Evolutionary conservation across 2,888 invertebrate species (phyloP).

Genomic region (Yponomeuta malinellus): DNA sequence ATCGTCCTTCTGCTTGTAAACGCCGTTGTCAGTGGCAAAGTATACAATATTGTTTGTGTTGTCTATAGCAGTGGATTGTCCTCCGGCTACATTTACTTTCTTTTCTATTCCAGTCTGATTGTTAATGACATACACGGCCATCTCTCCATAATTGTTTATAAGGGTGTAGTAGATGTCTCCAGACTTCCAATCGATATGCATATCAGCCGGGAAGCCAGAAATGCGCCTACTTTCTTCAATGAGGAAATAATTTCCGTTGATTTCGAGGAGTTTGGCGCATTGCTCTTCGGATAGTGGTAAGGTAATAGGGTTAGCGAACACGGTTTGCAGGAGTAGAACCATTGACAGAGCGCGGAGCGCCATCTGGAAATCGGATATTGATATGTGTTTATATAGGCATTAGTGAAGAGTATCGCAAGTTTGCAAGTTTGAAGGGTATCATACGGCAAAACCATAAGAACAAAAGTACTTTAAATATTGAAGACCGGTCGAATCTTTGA

Average conservation of each 20-base stretch:
- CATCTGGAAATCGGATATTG: too few species aligned
- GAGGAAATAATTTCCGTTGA: slow-evolving; percentile 52
- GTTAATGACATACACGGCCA: slow-evolving; percentile 50
- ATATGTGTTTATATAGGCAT: too few species aligned
- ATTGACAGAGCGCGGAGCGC: too few species aligned
- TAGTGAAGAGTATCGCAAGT: too few species aligned
- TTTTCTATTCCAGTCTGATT: slow-evolving; percentile 44
- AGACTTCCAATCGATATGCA: slow-evolving; percentile 61
- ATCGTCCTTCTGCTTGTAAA: slow-evolving; percentile 62
- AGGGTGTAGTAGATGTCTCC: slow-evolving; percentile 56
- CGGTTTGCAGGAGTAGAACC: too few species aligned
- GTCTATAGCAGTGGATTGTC: slow-evolving; percentile 63
- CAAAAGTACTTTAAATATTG: too few species aligned
- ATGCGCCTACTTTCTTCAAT: slow-evolving; percentile 41
- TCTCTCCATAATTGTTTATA: slow-evolving; percentile 55
- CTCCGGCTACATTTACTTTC: slow-evolving; percentile 54
- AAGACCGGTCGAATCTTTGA: too few species aligned
- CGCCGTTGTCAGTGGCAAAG: slow-evolving; percentile 65
- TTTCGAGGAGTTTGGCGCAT: slow-evolving; percentile 30
- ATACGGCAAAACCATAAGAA: too few species aligned
- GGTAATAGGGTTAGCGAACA: background rate
- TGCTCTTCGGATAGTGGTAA: slow-evolving; percentile 29
- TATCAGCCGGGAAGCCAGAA: slow-evolving; percentile 59
- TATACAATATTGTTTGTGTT: slow-evolving; percentile 65
- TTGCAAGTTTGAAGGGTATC: too few species aligned